Percentiles rank a stretch among this genome's conserved stretches.
Evolutionary conservation across 2,797 vertebrate species (phyloP).

Genomic region (Loris lydekkerianus): DNA sequence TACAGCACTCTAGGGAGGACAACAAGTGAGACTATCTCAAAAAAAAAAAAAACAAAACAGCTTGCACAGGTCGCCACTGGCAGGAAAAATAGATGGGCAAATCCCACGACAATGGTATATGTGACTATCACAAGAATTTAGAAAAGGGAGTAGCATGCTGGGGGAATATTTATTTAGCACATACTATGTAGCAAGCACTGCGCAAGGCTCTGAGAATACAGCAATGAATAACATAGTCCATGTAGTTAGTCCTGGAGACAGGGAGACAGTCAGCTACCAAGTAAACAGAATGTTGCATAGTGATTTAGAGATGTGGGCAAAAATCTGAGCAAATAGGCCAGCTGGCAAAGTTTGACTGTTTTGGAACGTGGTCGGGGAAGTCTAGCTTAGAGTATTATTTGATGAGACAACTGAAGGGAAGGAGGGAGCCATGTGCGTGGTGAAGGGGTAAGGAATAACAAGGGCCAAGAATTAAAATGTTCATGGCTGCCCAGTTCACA

Average conservation of each 20-base stretch:
- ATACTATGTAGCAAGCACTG: background rate
- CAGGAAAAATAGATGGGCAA: background rate
- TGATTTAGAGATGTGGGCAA: background rate
- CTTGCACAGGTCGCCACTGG: background rate
- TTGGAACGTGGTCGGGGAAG: background rate
- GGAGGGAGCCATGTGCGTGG: background rate
- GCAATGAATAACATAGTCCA: background rate
- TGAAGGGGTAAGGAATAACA: background rate
- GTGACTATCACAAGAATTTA: background rate
- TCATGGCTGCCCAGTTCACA: too few relatives aligned
- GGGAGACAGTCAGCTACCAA: background rate
- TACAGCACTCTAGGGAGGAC: too few relatives aligned
- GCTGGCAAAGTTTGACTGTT: background rate
- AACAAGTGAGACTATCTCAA: too few relatives aligned
- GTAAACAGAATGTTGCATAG: background rate
- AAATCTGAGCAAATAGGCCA: background rate
- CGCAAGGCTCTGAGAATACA: background rate
- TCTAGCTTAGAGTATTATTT: background rate
- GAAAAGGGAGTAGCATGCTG: background rate
- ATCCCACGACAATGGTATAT: background rate
- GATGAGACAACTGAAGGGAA: background rate
- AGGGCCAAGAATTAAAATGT: background rate
- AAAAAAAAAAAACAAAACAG: background rate
- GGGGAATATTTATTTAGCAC: conserved; percentile 15
- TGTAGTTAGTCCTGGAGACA: background rate